Evolutionary conservation across 2,888 invertebrate genomes (phyloP).

Genomic region (Melinaea menophilus): DNA sequence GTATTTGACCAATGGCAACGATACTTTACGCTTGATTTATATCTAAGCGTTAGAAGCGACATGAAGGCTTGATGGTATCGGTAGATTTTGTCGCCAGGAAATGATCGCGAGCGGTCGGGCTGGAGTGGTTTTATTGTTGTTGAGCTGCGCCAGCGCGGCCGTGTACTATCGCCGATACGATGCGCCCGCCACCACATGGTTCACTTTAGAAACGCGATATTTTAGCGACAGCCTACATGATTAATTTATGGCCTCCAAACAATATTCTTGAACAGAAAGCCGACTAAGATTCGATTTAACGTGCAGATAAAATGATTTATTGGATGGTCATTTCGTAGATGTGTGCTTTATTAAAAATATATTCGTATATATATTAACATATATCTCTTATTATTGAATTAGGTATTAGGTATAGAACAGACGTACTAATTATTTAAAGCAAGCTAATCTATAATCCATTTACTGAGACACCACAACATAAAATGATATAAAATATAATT

Average conservation of each 20-base stretch:
- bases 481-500: constrained; percentile 24
- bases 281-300: constrained; percentile 66
- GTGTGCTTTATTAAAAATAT: constrained; percentile 37
- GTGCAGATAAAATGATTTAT: constrained; percentile 72
- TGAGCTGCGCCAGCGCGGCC: constrained; percentile 47
- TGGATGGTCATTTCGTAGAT: constrained; percentile 43
- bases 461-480: constrained; percentile 24
- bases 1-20: constrained; percentile 39
- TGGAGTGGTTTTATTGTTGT: constrained; percentile 63
- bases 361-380: constrained; percentile 25
- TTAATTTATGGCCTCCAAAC: constrained; percentile 73
- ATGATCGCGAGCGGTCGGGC: constrained; percentile 51
- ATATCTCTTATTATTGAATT: constrained; percentile 1
- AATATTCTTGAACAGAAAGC: constrained; percentile 59
- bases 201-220: constrained; percentile 66
- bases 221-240: constrained; percentile 77
- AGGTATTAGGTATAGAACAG: not conserved
- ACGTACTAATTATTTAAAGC: not conserved
- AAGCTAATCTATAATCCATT: constrained; percentile 28
- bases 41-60: constrained; percentile 51
- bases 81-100: constrained; percentile 74
- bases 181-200: constrained; percentile 55
- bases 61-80: constrained; percentile 67
- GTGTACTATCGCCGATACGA: constrained; percentile 61
- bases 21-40: constrained; percentile 64